phyloP scores from a whole-genome alignment of 1,140 invertebrate genomes.

The Babylonia areolata region DNA sequence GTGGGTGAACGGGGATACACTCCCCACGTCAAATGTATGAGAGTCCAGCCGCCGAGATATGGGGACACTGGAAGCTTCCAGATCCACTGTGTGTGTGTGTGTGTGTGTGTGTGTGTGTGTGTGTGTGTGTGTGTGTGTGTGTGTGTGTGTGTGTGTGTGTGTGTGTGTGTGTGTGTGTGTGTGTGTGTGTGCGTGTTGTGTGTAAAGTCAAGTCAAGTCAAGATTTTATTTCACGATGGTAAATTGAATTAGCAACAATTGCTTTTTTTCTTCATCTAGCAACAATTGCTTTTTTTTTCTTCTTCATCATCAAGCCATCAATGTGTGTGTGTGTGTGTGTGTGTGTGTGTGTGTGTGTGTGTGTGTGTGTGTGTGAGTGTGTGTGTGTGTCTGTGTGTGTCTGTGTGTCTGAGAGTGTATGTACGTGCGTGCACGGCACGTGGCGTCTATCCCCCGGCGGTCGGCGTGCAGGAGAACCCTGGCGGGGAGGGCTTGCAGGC shows the following conservation, averaged over 20 bases:
- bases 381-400: constrained; percentile 5
- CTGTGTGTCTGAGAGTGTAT: neutral
- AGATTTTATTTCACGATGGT: no score
- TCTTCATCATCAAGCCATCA: no score
- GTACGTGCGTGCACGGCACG: neutral
- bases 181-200: neutral
- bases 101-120: constrained; percentile 20
- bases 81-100: constrained; percentile 13
- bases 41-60: no score
- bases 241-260: no score
- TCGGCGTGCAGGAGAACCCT: neutral
- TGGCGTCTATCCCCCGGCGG: neutral
- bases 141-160: neutral
- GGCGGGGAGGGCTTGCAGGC: neutral
- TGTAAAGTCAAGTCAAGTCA: neutral
- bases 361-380: neutral
- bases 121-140: neutral
- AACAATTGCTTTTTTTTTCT: neutral
- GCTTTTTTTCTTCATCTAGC: neutral
- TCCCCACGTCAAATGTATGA: no score
- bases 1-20: no score
- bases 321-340: neutral
- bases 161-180: neutral
- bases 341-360: neutral
- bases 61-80: no score